Evolutionary conservation across 2,888 invertebrate genomes (phyloP).

Genomic region (Heliconius ethilla): DNA sequence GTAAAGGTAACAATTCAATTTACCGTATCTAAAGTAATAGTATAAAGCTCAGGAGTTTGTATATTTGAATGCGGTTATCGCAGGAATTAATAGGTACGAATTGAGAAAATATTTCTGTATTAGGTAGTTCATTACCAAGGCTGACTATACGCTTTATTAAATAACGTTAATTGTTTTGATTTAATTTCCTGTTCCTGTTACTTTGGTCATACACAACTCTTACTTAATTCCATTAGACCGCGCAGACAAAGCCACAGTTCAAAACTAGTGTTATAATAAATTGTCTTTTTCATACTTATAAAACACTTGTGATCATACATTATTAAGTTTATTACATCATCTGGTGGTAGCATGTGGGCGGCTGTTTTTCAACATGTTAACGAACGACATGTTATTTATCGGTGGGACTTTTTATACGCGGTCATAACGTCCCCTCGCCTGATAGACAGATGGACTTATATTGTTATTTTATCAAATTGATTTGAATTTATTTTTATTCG

Average conservation of each 20-base stretch:
- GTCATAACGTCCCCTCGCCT: constrained; percentile 23
- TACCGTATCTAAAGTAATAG: not conserved
- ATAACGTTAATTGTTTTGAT: too few relatives aligned
- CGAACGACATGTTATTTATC: constrained; percentile 21
- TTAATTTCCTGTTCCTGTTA: too few relatives aligned
- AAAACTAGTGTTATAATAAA: not conserved
- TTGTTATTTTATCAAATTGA: constrained; percentile 15
- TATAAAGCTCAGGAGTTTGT: too few relatives aligned
- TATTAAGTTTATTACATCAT: constrained; percentile 23
- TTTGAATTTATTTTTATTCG: constrained; percentile 6
- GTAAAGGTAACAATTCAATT: not conserved
- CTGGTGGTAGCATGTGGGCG: constrained; percentile 31
- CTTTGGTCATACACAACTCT: too few relatives aligned
- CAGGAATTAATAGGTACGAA: too few relatives aligned
- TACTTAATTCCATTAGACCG: too few relatives aligned
- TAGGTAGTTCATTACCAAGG: too few relatives aligned
- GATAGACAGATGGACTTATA: constrained; percentile 28
- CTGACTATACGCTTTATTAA: too few relatives aligned
- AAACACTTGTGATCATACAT: not conserved
- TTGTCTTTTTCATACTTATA: constrained; percentile 1
- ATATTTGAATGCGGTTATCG: too few relatives aligned
- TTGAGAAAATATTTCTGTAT: too few relatives aligned
- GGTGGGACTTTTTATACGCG: constrained; percentile 21
- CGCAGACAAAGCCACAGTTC: too few relatives aligned
- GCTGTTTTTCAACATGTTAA: constrained; percentile 26